A percentile compares a stretch with the other conserved stretches of the same genome.
These are phyloP conservation scores for Leptothorax acervorum DNA, from an alignment of 2,888 invertebrate species.

Conservation along the genomic window DNA sequence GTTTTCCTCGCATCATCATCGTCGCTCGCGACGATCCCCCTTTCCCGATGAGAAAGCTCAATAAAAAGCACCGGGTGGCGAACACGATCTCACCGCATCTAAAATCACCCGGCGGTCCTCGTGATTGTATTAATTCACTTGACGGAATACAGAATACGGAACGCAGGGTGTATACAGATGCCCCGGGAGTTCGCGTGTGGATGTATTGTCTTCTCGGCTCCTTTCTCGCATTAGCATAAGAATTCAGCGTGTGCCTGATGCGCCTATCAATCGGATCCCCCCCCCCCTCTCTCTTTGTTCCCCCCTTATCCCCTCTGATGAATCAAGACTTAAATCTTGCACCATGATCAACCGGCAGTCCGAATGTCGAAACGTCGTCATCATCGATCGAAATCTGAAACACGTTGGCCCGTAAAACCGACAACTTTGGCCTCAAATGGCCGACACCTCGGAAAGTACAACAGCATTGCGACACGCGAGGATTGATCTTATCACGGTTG, in stretches of 20 bases:
- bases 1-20: constrained; percentile 11
- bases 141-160: constrained; percentile 81
- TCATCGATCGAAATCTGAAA: constrained; percentile 67
- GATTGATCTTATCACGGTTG: constrained; percentile 5
- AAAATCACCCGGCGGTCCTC: constrained; percentile 80
- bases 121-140: constrained; percentile 81
- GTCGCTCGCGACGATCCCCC: constrained; percentile 47
- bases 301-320: constrained; percentile 68
- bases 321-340: constrained; percentile 82
- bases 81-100: constrained; percentile 82
- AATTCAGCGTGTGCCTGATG: constrained; percentile 85
- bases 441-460: constrained; percentile 50
- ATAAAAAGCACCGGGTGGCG: constrained; percentile 71
- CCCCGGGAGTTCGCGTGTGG: constrained; percentile 68
- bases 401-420: constrained; percentile 57
- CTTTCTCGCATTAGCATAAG: constrained; percentile 86
- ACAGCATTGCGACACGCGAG: constrained; percentile 38
- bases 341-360: constrained; percentile 74
- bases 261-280: constrained; percentile 81
- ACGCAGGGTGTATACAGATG: constrained; percentile 76
- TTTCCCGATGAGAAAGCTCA: constrained; percentile 70
- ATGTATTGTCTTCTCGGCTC: constrained; percentile 85
- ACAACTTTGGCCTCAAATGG: constrained; percentile 38
- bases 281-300: background rate
- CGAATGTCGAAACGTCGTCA: constrained; percentile 75